These are phyloP conservation scores for Teleogryllus oceanicus DNA, from an alignment of 2,888 invertebrate genomes.

Conservation along the genomic window DNA sequence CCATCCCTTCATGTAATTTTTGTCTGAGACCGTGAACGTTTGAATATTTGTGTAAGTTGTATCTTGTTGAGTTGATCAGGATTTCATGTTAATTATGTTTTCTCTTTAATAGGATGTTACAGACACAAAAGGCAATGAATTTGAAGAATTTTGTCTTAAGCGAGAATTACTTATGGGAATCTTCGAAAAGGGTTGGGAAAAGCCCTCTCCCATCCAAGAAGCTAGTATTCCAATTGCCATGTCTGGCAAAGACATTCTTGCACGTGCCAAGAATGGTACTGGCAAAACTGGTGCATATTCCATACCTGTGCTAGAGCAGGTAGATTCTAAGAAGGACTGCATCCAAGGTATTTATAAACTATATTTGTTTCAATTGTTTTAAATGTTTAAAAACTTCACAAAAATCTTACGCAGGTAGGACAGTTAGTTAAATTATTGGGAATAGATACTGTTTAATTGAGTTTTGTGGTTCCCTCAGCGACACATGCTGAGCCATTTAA, in stretches of 20 bases:
- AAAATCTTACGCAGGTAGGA: too few species aligned
- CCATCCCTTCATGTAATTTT: too few species aligned
- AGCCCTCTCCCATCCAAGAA: slow-evolving; percentile 99
- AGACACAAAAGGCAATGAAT: slow-evolving; percentile 97
- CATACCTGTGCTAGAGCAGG: slow-evolving; percentile 96
- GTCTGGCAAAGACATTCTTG: slow-evolving; percentile 95
- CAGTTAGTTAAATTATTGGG: too few species aligned
- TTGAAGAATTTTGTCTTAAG: slow-evolving; percentile 98
- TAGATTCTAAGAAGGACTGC: slow-evolving; percentile 81
- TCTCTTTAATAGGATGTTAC: slow-evolving; percentile 68
- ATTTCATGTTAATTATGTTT: too few species aligned
- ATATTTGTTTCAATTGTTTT: too few species aligned
- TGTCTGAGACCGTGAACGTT: too few species aligned
- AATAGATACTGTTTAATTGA: too few species aligned
- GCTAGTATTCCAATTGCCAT: slow-evolving; percentile 98
- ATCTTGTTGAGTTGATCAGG: too few species aligned
- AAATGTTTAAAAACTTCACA: too few species aligned
- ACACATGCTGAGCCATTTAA: too few species aligned
- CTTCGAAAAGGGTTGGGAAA: slow-evolving; percentile 99
- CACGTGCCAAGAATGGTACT: slow-evolving; percentile 98
- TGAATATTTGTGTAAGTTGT: too few species aligned
- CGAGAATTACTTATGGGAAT: slow-evolving; percentile 98
- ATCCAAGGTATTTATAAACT: slow-evolving; percentile 63
- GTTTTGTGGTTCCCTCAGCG: too few species aligned
- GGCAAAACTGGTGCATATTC: slow-evolving; percentile 99